Percentiles rank a stretch among this genome's conserved stretches.
These are phyloP conservation scores for Drosophila pandora DNA, from an alignment of 1,140 invertebrate species.

Conservation along the genomic window DNA sequence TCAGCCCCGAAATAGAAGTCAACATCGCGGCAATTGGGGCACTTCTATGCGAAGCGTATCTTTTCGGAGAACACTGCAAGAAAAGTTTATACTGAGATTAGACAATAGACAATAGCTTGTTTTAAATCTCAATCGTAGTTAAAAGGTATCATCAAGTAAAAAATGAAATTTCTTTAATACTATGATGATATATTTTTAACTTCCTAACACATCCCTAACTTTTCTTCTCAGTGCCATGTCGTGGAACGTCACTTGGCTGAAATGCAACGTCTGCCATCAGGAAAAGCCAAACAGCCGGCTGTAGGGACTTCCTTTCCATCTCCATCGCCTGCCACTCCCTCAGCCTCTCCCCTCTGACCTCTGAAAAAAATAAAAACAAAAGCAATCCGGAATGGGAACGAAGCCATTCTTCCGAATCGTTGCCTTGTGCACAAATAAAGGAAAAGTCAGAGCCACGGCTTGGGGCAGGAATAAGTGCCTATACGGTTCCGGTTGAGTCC, in stretches of 20 bases:
- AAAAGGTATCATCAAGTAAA: not conserved
- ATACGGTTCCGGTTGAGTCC: conserved; percentile 17
- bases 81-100: not conserved
- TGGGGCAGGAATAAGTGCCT: conserved; percentile 41
- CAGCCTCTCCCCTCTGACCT: not conserved
- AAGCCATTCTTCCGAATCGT: conserved; percentile 74
- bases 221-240: conserved; percentile 36
- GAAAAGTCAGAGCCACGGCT: conserved; percentile 51
- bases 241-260: conserved; percentile 31
- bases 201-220: not conserved
- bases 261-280: conserved; percentile 43
- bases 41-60: conserved; percentile 27
- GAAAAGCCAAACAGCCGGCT: conserved; percentile 38
- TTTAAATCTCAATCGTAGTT: too few species aligned
- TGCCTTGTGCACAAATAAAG: conserved; percentile 73
- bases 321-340: not conserved
- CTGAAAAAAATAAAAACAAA: conserved; percentile 6
- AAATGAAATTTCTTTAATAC: not conserved
- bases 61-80: conserved; percentile 2
- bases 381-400: conserved; percentile 46
- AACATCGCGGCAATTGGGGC: conserved; percentile 44
- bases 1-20: conserved; percentile 38
- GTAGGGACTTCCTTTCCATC: conserved; percentile 24
- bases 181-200: not conserved
- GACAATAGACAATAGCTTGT: too few species aligned